Evolutionary conservation across 2,888 invertebrate genomes (phyloP), one percentile per base, ranked within the genome.

Genomic region (Stictocephala bisonia): DNA sequence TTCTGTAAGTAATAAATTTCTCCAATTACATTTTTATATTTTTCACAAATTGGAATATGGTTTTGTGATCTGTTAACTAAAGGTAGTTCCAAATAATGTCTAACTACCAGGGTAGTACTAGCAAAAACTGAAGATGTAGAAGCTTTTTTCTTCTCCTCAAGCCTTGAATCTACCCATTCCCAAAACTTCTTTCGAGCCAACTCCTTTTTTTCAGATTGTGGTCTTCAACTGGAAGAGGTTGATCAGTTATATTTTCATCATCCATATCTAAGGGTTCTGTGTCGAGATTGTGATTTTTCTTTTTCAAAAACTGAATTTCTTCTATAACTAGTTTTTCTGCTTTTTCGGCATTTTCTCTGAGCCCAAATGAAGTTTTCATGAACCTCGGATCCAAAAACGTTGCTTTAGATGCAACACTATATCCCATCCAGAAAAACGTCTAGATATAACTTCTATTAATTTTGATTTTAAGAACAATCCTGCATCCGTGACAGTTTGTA

Each of bases 61-160:
- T 29, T 67, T 67, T 48, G n/a, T 50, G 27, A 67, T 67, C 67
- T 48, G 3, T 67, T 15, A 13, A 50, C n/a, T 48, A 44, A 13
- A 40, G 48, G 50, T 26, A 48, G 29, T 67, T 67, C 50, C 13
- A 67, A 48, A 48, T 67, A 67, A 9, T 67, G 48, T n/a, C 18
- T 13, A 26, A 48, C 41, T 15, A 48, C 13, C 9, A 67, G n/a
- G 44, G 26, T 29, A 50, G 26, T 26, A 13, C 26, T 67, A 7
- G 67, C 67, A 15, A 40, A 4, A 67, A 48, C n/a, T 48, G 67
- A 67, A 40, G 48, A 18, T 22, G 48, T 13, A 48, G 13, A 48
- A 20, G 2, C 13, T 67, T 18, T 67, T 15, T 66, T 66, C 26
- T 26, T n/a, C n/a, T n/a, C n/a, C n/a, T n/a, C n/a, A n/a, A 66